Conservation (phyloP, 2,113 vertebrate genomes). For the Brienomyrus longianalis region DNA sequence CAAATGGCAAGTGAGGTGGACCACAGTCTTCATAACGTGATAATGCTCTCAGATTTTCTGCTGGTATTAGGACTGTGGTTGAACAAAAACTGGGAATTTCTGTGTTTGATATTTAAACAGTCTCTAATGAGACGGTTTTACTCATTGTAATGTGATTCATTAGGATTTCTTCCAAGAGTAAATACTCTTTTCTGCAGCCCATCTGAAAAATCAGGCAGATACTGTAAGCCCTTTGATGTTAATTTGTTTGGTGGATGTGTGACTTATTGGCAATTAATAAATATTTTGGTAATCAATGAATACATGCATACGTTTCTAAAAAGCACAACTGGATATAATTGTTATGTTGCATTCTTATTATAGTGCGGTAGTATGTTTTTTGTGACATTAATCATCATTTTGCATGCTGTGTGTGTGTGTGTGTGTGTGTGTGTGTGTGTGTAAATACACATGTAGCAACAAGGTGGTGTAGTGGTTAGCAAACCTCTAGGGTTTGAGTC, state of each 20-base stretch:
- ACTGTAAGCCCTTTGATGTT: not conserved
- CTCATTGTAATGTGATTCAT: not conserved
- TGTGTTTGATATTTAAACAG: not conserved
- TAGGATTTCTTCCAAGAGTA: not conserved
- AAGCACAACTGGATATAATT: not conserved
- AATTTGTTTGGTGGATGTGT: not conserved
- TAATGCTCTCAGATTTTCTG: not conserved
- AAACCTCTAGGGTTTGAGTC: not conserved
- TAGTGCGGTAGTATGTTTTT: not conserved
- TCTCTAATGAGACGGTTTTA: not conserved
- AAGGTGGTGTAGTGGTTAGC: no score
- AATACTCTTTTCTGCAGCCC: not conserved
- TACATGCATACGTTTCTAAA: not conserved
- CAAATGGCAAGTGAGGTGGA: not conserved
- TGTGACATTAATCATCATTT: not conserved
- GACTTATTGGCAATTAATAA: not conserved
- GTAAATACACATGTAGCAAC: not conserved
- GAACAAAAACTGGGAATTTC: not conserved
- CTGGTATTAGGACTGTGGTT: not conserved
- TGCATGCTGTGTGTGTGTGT: not conserved
- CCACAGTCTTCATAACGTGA: not conserved
- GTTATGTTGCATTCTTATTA: not conserved
- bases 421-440: not conserved
- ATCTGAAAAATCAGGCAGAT: not conserved
- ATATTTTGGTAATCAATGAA: not conserved